Evolutionary conservation across 53 echinoderm and acorn worm species (phyloP), one percentile per base, ranked within the genome.

Genomic region (Arbacia lixula): DNA sequence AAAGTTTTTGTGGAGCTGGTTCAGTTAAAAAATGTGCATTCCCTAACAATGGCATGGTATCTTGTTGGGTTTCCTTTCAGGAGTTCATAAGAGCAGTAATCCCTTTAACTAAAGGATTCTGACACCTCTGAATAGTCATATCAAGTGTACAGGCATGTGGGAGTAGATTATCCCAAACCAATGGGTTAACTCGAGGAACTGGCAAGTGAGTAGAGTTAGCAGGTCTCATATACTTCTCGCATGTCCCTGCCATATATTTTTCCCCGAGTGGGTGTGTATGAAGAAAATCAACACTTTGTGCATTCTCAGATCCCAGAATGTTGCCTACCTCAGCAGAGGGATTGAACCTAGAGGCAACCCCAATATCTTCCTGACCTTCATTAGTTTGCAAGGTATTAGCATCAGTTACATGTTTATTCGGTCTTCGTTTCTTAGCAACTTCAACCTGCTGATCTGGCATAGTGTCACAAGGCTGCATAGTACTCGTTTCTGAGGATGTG

Each of bases 41-140:
- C 66, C 33, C 66, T 10, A 66, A 27, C 5, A 66, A 66, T 33
- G 66, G 22, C 66, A 66, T 29, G 8, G 33, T 27, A 66, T 66
- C 66, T 66, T 66, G 33, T 36, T 66, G 66, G 4, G 66, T 66
- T 66, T 66, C 66, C 32, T 66, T 25, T 3, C 17, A 4, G 4
- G 66, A 66, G 32, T 36, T 66, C 66, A 66, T 14, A 52, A 52
- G 19, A 19, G 60, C 60, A 24, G 28, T 29, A 58, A 58, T 5
- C 28, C 60, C 60, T 71, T 71, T 71, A 24, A 71, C 36, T 39
- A 71, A 41, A 12, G 71, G 36, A 24, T 31, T 71, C 20, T 71
- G 71, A 36, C 71, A 71, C 37, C 42, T 71, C 71, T 71, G 39
- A 36, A 71, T 71, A 14, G 12, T 71, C 71, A 71, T 22, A 71